Evolutionary conservation across 2,888 invertebrate genomes (phyloP).

Genomic region (Hirudinaria manillensis): DNA sequence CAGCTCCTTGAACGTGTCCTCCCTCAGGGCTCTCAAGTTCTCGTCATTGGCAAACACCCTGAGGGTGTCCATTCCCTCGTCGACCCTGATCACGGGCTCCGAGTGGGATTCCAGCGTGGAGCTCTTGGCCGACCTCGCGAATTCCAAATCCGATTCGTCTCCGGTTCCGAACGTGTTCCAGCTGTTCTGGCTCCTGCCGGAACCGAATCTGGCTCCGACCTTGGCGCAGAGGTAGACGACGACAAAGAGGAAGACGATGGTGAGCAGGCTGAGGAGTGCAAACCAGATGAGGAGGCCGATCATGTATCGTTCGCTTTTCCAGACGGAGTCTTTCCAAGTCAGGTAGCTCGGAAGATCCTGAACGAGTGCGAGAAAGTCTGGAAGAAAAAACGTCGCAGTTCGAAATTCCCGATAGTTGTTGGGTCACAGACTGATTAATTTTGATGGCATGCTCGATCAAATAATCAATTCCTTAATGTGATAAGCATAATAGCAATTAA

Average conservation of each 20-base stretch:
- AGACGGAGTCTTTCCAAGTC: not conserved
- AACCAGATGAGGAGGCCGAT: conserved; percentile 2
- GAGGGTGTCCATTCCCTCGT: not conserved
- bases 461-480: too few relatives aligned
- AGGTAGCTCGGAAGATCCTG: too few relatives aligned
- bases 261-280: not conserved
- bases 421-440: too few relatives aligned
- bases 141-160: not conserved
- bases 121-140: not conserved
- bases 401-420: too few relatives aligned
- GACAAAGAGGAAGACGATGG: not conserved
- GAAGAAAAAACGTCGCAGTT: too few relatives aligned
- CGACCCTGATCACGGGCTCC: not conserved
- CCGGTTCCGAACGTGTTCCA: too few relatives aligned
- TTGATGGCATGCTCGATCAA: too few relatives aligned
- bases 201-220: not conserved
- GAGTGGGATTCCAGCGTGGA: not conserved
- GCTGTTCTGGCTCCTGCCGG: not conserved
- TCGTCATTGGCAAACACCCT: not conserved
- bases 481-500: too few relatives aligned
- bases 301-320: not conserved
- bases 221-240: not conserved
- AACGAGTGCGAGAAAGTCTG: too few relatives aligned
- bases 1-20: not conserved
- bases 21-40: not conserved